Evolutionary conservation across 2,113 vertebrate species (phyloP).

Genomic region (Mellivora capensis): DNA sequence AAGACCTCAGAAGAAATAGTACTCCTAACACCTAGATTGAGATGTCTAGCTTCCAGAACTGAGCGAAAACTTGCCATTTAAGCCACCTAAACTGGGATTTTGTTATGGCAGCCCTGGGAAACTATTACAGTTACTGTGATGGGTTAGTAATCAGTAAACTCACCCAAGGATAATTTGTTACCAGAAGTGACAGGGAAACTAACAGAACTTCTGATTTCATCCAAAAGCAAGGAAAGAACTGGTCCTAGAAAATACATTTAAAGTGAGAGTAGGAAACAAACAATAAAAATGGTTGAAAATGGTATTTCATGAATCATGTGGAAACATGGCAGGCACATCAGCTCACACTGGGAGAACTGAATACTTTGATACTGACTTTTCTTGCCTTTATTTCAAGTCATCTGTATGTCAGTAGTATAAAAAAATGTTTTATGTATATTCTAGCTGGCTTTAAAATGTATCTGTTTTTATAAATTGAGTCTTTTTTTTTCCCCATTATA

Average conservation of each 20-base stretch:
- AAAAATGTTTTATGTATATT: not conserved
- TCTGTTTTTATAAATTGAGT: not conserved
- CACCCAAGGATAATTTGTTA: not conserved
- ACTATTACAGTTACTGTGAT: not conserved
- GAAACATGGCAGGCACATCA: not conserved
- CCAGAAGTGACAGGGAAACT: not conserved
- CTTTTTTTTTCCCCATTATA: not conserved
- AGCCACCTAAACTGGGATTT: not conserved
- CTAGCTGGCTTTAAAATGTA: not conserved
- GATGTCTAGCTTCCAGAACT: not conserved
- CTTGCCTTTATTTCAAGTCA: not conserved
- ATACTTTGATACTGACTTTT: not conserved
- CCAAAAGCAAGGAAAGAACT: not conserved
- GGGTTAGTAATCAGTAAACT: not conserved
- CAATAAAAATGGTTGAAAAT: not conserved
- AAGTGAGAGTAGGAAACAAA: not conserved
- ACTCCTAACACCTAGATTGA: no score
- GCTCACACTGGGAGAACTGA: not conserved
- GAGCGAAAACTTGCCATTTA: not conserved
- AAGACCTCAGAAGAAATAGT: not conserved
- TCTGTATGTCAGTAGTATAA: not conserved
- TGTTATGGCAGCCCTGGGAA: not conserved
- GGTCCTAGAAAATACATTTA: not conserved
- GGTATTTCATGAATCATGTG: not conserved
- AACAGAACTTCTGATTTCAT: not conserved